Conservation (phyloP, 2,888 invertebrate genomes). For the Scaptomyza polygonia region DNA sequence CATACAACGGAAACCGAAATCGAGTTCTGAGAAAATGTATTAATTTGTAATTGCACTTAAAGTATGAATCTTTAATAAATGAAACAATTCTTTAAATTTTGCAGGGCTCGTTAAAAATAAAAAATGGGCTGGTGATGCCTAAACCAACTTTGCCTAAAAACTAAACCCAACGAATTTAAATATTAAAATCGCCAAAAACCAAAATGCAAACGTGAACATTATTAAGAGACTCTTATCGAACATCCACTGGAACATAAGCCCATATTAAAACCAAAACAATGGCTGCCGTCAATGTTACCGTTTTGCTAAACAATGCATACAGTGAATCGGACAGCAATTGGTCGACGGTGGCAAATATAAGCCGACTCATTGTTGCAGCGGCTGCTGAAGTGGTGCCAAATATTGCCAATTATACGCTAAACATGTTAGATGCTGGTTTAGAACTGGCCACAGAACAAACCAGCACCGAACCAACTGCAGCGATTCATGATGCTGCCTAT, state of each 20-base stretch:
- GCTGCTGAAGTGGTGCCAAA: constrained; percentile 49
- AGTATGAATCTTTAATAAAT: too few species aligned
- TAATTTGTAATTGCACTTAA: not conserved
- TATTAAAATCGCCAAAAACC: constrained; percentile 5
- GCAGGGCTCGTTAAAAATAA: not conserved
- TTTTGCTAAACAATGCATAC: constrained; percentile 17
- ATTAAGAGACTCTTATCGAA: constrained; percentile 1
- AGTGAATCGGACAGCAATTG: constrained; percentile 49
- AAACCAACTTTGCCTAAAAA: not conserved
- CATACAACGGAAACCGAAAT: too few species aligned
- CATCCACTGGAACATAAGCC: not conserved
- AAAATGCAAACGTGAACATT: constrained; percentile 23
- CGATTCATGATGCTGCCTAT: constrained; percentile 44
- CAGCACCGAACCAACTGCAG: constrained; percentile 12
- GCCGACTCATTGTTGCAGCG: constrained; percentile 50
- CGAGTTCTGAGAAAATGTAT: not conserved
- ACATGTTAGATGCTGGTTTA: constrained; percentile 60
- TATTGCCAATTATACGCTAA: constrained; percentile 67
- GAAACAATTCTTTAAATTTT: too few species aligned
- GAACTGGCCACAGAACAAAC: constrained; percentile 44
- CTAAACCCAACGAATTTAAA: constrained; percentile 17
- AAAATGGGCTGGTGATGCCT: not conserved
- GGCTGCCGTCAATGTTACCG: constrained; percentile 20
- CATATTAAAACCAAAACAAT: constrained; percentile 15
- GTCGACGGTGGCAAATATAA: constrained; percentile 55